Evolutionary conservation across 92 coral and sea anemone species (phyloP).

Genomic region (Zoanthus gigantus): DNA sequence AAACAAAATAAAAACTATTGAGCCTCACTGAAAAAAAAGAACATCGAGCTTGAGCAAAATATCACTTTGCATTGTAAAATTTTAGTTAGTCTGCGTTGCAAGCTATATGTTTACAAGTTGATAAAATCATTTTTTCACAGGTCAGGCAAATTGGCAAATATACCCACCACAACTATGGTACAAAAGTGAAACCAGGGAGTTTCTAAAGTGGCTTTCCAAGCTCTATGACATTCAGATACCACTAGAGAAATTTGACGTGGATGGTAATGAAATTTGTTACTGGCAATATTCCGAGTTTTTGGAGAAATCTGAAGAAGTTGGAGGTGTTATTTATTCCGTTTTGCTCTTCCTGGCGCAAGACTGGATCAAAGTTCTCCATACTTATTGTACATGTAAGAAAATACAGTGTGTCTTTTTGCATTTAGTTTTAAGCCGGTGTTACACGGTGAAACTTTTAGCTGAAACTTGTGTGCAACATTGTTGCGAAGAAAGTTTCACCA

Average conservation of each 20-base stretch:
- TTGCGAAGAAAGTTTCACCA: too few species aligned
- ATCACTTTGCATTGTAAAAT: too few species aligned
- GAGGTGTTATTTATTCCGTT: not conserved
- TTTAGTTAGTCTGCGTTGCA: too few species aligned
- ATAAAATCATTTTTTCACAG: not conserved
- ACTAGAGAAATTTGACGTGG: not conserved
- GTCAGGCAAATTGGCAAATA: not conserved
- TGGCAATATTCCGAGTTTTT: constrained; percentile 25
- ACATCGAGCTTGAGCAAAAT: too few species aligned
- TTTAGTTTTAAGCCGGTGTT: too few species aligned
- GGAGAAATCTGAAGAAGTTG: not conserved
- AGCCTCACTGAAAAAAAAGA: too few species aligned
- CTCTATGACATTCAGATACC: not conserved
- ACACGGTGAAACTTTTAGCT: too few species aligned
- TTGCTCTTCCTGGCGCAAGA: not conserved
- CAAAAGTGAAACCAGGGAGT: not conserved
- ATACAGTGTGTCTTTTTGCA: not conserved
- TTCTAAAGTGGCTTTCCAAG: not conserved
- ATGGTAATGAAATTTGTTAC: constrained; percentile 18
- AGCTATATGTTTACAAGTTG: too few species aligned
- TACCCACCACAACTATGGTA: constrained; percentile 29
- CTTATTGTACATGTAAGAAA: constrained; percentile 19
- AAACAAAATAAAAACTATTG: too few species aligned
- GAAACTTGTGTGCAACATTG: too few species aligned
- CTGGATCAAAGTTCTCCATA: not conserved